A percentile compares a stretch with the other conserved stretches of the same genome.
Evolutionary conservation across 2,888 invertebrate genomes (phyloP).

Genomic region (Dioctria linearis): DNA sequence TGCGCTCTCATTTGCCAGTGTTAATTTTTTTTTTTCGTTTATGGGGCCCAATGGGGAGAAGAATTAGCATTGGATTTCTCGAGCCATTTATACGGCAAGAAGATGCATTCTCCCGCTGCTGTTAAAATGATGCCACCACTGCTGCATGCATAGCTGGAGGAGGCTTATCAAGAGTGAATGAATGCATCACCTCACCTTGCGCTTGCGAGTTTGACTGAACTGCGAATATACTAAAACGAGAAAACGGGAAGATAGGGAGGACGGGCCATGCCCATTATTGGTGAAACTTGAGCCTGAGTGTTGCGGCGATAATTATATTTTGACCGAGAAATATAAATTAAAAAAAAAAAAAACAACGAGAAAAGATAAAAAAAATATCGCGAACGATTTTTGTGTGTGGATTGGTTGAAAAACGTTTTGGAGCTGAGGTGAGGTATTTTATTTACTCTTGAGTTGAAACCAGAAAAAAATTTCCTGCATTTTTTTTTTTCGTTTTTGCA

Average conservation of each 20-base stretch:
- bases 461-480: not conserved
- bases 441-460: not conserved
- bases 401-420: not conserved
- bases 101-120: conserved; percentile 19
- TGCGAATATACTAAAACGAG: too few relatives aligned
- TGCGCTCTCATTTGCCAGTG: conserved; percentile 19
- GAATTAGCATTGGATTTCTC: not conserved
- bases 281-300: conserved; percentile 19
- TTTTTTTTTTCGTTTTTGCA: conserved; percentile 16
- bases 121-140: not conserved
- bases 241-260: not conserved
- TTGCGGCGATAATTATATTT: conserved; percentile 22
- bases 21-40: conserved; percentile 1
- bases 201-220: too few relatives aligned
- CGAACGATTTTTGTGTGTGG: conserved; percentile 17
- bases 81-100: conserved; percentile 26
- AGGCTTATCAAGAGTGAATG: too few relatives aligned
- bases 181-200: too few relatives aligned
- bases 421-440: not conserved
- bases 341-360: conserved; percentile 7
- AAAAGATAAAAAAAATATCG: not conserved
- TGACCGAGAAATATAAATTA: conserved; percentile 44
- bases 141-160: not conserved
- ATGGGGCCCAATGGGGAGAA: conserved; percentile 13
- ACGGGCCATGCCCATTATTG: conserved; percentile 5